phyloP scores from a whole-genome alignment of 30 jellyfish, hydroid and myxozoan genomes.

The Phacellophora camtschatica region DNA sequence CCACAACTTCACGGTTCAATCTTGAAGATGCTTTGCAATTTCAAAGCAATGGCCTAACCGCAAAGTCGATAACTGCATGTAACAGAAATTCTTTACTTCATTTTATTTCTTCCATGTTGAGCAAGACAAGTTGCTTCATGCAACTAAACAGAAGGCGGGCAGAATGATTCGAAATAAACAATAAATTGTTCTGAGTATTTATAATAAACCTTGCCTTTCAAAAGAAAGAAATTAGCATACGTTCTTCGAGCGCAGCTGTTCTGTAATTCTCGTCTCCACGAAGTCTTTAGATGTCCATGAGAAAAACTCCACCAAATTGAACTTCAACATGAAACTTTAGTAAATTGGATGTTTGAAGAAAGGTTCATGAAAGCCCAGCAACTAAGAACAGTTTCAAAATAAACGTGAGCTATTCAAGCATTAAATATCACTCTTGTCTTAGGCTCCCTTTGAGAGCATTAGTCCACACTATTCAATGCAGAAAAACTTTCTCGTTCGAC shows the following conservation, averaged over 20 bases:
- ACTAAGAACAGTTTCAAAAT: conserved; percentile 69
- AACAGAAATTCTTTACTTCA: conserved; percentile 24
- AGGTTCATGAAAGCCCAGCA: conserved; percentile 48
- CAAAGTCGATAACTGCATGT: conserved; percentile 32
- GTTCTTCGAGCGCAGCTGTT: conserved; percentile 79
- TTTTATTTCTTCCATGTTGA: background rate
- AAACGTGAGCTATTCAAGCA: conserved; percentile 72
- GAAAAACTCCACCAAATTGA: conserved; percentile 61
- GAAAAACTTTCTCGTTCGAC: conserved; percentile 9
- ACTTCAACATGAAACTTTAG: conserved; percentile 37
- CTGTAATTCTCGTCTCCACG: conserved; percentile 61
- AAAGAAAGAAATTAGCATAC: conserved; percentile 80
- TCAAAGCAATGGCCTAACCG: conserved; percentile 64
- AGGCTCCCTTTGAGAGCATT: conserved; percentile 73
- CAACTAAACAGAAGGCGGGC: conserved; percentile 79
- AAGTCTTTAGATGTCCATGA: conserved; percentile 59
- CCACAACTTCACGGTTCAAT: too few species aligned
- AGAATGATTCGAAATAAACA: conserved; percentile 74
- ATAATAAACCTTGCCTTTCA: conserved; percentile 77
- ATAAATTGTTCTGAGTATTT: conserved; percentile 73
- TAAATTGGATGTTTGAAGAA: conserved; percentile 27
- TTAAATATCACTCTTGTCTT: conserved; percentile 50
- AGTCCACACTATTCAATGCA: conserved; percentile 35
- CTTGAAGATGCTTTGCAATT: conserved; percentile 17
- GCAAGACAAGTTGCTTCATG: conserved; percentile 25